A percentile compares a stretch with the other conserved stretches of the same genome.
Conservation (phyloP, 2,797 vertebrate species). For the Pogonophryne albipinna region DNA sequence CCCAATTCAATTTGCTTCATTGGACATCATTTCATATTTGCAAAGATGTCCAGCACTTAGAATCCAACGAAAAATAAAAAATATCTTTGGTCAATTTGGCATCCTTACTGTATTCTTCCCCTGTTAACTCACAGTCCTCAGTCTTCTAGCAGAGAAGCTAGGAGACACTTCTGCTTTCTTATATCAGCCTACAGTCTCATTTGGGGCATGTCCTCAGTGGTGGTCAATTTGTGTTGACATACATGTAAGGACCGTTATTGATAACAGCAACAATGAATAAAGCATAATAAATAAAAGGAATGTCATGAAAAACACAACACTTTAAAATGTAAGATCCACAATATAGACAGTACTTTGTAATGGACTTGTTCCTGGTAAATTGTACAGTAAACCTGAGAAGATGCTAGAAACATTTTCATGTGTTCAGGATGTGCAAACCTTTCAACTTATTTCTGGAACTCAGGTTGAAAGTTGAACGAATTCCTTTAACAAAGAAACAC, state of each 20-base stretch:
- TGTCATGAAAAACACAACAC: too few relatives aligned
- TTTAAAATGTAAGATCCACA: too few relatives aligned
- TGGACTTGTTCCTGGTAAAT: too few relatives aligned
- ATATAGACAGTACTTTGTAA: too few relatives aligned
- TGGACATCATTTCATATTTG: not conserved
- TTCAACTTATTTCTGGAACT: not conserved
- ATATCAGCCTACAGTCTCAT: slow-evolving; percentile 15
- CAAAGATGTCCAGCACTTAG: not conserved
- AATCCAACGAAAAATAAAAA: not conserved
- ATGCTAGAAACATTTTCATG: too few relatives aligned
- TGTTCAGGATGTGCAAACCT: not conserved
- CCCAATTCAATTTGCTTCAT: not conserved
- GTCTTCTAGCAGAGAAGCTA: slow-evolving; percentile 3
- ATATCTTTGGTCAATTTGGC: not conserved
- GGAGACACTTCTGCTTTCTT: slow-evolving; percentile 14
- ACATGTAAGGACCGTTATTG: too few relatives aligned
- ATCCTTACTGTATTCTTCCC: not conserved
- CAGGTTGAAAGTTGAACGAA: not conserved
- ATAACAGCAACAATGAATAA: too few relatives aligned
- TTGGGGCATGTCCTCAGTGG: slow-evolving; percentile 28
- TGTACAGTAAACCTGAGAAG: too few relatives aligned
- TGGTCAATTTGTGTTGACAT: not conserved
- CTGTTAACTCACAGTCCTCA: slow-evolving; percentile 5
- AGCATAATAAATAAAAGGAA: too few relatives aligned
- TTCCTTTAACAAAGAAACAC: not conserved